Evolutionary conservation across 1,140 invertebrate species (phyloP).

Genomic region (Caenorhabditis remanei): DNA sequence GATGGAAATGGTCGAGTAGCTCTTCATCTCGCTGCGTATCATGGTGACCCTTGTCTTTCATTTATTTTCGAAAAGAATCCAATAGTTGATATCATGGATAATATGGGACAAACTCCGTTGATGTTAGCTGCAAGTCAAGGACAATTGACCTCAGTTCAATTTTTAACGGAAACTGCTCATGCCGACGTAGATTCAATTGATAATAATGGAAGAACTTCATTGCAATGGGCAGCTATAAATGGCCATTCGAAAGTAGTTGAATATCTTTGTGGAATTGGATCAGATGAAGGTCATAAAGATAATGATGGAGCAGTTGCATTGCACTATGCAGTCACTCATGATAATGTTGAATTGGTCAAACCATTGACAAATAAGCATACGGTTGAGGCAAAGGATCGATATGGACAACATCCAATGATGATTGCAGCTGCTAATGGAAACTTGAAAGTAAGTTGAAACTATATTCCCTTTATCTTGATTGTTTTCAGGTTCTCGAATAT

Average conservation of each 20-base stretch:
- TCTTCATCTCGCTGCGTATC: constrained; percentile 65
- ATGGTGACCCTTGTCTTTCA: constrained; percentile 57
- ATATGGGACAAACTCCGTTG: constrained; percentile 62
- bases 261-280: constrained; percentile 65
- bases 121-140: constrained; percentile 67
- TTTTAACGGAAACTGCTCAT: constrained; percentile 46
- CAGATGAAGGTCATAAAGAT: constrained; percentile 68
- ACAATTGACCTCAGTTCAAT: constrained; percentile 60
- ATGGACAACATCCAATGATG: constrained; percentile 63
- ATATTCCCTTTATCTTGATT: not conserved
- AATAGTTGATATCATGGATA: constrained; percentile 58
- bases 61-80: constrained; percentile 52
- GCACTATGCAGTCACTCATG: constrained; percentile 65
- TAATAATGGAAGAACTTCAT: constrained; percentile 59
- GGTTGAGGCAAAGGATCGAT: constrained; percentile 59
- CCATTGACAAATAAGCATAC: constrained; percentile 62
- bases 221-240: constrained; percentile 61
- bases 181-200: constrained; percentile 66
- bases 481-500: constrained; percentile 59
- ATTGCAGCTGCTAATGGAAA: constrained; percentile 64
- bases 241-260: constrained; percentile 65
- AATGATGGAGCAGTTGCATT: constrained; percentile 67
- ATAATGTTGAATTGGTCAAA: constrained; percentile 39
- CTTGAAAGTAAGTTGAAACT: constrained; percentile 52
- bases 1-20: constrained; percentile 58